Percentiles rank a stretch among this genome's conserved stretches.
Conservation (phyloP, 2,797 vertebrate species). For the Pangasius krempfi region DNA sequence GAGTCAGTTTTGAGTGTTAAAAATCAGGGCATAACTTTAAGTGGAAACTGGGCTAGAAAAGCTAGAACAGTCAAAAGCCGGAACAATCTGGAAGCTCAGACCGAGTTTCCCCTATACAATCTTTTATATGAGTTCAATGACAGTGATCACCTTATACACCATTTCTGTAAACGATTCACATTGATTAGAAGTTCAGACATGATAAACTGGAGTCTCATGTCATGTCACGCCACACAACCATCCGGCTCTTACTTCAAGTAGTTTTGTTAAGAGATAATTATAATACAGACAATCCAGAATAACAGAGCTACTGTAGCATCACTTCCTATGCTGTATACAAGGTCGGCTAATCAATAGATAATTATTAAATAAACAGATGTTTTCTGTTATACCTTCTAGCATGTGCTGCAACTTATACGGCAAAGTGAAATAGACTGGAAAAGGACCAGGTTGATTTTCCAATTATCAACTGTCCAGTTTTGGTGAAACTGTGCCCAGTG, state of each 20-base stretch:
- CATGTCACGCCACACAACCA: background rate
- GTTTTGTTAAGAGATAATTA: background rate
- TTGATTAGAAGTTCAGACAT: background rate
- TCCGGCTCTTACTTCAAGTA: background rate
- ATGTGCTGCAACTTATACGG: background rate
- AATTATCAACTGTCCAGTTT: background rate
- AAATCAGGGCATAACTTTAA: background rate
- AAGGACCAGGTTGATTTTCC: background rate
- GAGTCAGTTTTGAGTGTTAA: background rate
- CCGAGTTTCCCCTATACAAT: background rate
- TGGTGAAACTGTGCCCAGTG: background rate
- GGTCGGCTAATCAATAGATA: background rate
- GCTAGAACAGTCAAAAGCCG: background rate
- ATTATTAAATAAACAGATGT: background rate
- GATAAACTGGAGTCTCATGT: background rate
- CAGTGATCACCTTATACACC: background rate
- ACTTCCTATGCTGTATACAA: background rate
- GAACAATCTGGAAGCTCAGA: background rate
- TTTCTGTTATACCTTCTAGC: background rate
- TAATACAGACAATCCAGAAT: background rate
- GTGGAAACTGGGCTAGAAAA: background rate
- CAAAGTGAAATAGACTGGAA: background rate
- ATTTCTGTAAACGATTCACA: too few species aligned
- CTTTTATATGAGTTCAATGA: background rate
- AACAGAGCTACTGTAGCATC: background rate